Evolutionary conservation across 2,888 invertebrate species (phyloP).

Genomic region (Lasioglossum malachurum): DNA sequence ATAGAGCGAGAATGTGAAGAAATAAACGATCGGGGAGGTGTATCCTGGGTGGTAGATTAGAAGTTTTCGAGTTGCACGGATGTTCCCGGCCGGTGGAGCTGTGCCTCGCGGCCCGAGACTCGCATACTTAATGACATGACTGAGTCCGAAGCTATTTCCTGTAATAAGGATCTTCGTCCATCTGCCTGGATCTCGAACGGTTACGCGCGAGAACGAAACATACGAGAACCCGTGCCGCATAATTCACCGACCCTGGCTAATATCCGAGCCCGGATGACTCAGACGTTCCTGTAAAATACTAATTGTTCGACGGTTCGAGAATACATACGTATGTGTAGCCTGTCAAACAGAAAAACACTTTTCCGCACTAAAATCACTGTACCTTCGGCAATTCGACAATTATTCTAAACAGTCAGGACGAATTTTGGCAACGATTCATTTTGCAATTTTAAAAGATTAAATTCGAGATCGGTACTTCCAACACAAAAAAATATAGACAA

Average conservation of each 20-base stretch:
- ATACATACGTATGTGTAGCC: not conserved
- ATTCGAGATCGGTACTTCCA: too few relatives aligned
- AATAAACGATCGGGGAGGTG: slow-evolving; percentile 47
- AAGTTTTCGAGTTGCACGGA: slow-evolving; percentile 63
- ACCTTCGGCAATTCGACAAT: too few relatives aligned
- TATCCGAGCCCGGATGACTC: slow-evolving; percentile 29
- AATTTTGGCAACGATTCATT: too few relatives aligned
- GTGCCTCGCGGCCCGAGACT: slow-evolving; percentile 60
- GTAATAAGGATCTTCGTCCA: slow-evolving; percentile 72
- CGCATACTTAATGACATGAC: slow-evolving; percentile 72
- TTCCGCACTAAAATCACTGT: too few relatives aligned
- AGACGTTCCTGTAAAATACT: slow-evolving; percentile 10
- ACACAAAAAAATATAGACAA: too few relatives aligned
- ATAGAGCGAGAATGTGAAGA: slow-evolving; percentile 49
- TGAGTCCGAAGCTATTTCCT: slow-evolving; percentile 69
- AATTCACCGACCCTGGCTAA: slow-evolving; percentile 40
- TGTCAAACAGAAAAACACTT: not conserved
- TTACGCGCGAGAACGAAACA: slow-evolving; percentile 31
- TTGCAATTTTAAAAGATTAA: too few relatives aligned
- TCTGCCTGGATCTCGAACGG: slow-evolving; percentile 48
- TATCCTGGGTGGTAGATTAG: slow-evolving; percentile 60
- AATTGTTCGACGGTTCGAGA: slow-evolving; percentile 33
- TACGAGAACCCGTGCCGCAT: slow-evolving; percentile 39
- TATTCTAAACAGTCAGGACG: too few relatives aligned
- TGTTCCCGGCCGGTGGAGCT: slow-evolving; percentile 48